These are phyloP conservation scores for Python bivittatus DNA, from an alignment of 2,113 vertebrate species.

Conservation along the genomic window DNA sequence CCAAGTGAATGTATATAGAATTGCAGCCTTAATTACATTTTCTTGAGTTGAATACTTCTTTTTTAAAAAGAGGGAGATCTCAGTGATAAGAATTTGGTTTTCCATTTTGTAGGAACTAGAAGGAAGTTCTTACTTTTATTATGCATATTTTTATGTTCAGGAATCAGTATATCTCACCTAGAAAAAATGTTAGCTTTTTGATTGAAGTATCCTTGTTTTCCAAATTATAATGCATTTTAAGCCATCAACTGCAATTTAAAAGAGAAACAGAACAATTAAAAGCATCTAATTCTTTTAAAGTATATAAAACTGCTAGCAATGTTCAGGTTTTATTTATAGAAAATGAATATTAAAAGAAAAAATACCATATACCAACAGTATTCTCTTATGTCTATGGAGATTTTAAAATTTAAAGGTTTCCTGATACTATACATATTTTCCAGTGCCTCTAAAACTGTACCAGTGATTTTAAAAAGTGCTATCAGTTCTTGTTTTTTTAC, in stretches of 20 bases:
- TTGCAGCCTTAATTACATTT: background rate
- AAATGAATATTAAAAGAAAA: slow-evolving; percentile 1
- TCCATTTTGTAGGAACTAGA: background rate
- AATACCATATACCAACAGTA: background rate
- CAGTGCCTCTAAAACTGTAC: background rate
- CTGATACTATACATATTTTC: background rate
- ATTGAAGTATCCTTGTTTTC: background rate
- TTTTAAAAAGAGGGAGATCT: background rate
- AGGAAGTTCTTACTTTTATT: background rate
- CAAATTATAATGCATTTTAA: background rate
- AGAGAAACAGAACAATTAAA: background rate
- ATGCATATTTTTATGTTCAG: background rate
- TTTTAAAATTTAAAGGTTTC: slow-evolving; percentile 2
- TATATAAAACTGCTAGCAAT: background rate
- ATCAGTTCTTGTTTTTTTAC: background rate
- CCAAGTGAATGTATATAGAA: background rate
- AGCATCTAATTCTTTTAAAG: background rate
- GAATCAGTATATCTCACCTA: background rate
- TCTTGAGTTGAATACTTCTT: background rate
- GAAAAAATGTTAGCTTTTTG: background rate
- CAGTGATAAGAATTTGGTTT: background rate
- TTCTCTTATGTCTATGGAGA: background rate
- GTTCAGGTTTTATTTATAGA: background rate
- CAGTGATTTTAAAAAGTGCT: slow-evolving; percentile 3
- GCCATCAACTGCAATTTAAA: background rate